Evolutionary conservation across 2,888 invertebrate species (phyloP).

Genomic region (Leptopilina drosophilae): DNA sequence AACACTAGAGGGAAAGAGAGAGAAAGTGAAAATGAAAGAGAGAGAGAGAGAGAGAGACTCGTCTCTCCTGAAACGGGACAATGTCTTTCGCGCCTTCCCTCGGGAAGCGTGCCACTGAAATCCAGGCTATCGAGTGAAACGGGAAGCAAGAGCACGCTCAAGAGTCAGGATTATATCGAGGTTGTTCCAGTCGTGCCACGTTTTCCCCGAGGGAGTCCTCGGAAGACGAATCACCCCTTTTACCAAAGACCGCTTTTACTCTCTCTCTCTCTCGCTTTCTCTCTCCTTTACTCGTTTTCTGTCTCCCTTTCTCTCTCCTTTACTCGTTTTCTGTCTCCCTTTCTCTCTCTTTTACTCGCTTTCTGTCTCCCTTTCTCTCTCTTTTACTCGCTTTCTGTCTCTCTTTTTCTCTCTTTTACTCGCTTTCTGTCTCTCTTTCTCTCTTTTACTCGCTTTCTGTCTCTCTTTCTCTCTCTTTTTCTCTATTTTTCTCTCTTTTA

Average conservation of each 20-base stretch:
- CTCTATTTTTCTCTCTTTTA: slow-evolving; percentile 2
- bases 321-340: slow-evolving; percentile 1
- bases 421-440: not conserved
- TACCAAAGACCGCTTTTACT: slow-evolving; percentile 31
- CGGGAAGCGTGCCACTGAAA: slow-evolving; percentile 38
- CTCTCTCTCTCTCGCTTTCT: slow-evolving; percentile 19
- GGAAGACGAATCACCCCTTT: slow-evolving; percentile 42
- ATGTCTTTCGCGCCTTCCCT: slow-evolving; percentile 33
- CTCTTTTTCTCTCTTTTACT: slow-evolving; percentile 1
- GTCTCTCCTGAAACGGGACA: slow-evolving; percentile 1
- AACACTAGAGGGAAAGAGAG: not conserved
- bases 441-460: not conserved
- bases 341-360: slow-evolving; percentile 3
- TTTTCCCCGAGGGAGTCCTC: slow-evolving; percentile 29
- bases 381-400: slow-evolving; percentile 12
- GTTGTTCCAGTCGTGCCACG: slow-evolving; percentile 33
- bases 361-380: slow-evolving; percentile 5
- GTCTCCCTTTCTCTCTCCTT: not conserved
- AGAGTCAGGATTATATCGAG: slow-evolving; percentile 38
- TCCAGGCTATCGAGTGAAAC: slow-evolving; percentile 36
- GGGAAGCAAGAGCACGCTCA: slow-evolving; percentile 33
- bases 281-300: not conserved
- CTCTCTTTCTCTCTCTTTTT: slow-evolving; percentile 23
- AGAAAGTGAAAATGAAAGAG: too few species aligned
- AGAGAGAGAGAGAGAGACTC: too few species aligned